Base-by-base conservation (phyloP, 2,888 invertebrate genomes). In the Lucinisca nassula region DNA sequence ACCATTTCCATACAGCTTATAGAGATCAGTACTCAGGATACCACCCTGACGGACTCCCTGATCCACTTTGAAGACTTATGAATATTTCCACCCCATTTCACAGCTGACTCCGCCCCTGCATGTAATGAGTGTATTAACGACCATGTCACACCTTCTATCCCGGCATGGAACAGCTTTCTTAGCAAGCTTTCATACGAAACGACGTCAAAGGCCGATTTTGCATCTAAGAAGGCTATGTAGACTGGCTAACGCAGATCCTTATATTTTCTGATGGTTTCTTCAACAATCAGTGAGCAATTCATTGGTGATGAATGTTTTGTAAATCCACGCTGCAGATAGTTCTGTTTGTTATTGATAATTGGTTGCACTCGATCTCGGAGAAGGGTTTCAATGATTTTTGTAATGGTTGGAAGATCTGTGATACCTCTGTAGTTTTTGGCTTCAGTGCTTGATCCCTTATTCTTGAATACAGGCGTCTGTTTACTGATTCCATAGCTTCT, bases 201-300 rank as follows among this genome's bases (percentile, higher is more conserved):
- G 27, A 82, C 76, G 30, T 82, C 82, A 55, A 82, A 77, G 27
- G 82, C 82, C 38, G 77, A 67, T 40, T 83, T 83, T 3, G 82
- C 77, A 24, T 83, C 82, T 14, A 83, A 55, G 27, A 51, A 45
- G 17, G 45, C 82, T 2, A 70, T 32, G 17, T 51, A 70, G 6
- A 32, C n/a, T 0, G 24, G 10, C n/a, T 30, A 4, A 14, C 51
- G 76, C 4, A 10, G 2, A 40, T 83, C 72, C 37, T 30, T 70
- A 21, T 55, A 0, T 40, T 83, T 51, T 12, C 82, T 49, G 4
- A 70, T n/a, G n/a, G n/a, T n/a, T n/a, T n/a, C n/a, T n/a, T n/a
- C n/a, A n/a, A n/a, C n/a, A n/a, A n/a, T n/a, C n/a, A n/a, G n/a
- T n/a, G n/a, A n/a, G n/a, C n/a, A n/a, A n/a, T n/a, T n/a, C n/a